Evolutionary conservation across 2,113 vertebrate species (phyloP).

Genomic region (Kobus ellipsiprymnus): DNA sequence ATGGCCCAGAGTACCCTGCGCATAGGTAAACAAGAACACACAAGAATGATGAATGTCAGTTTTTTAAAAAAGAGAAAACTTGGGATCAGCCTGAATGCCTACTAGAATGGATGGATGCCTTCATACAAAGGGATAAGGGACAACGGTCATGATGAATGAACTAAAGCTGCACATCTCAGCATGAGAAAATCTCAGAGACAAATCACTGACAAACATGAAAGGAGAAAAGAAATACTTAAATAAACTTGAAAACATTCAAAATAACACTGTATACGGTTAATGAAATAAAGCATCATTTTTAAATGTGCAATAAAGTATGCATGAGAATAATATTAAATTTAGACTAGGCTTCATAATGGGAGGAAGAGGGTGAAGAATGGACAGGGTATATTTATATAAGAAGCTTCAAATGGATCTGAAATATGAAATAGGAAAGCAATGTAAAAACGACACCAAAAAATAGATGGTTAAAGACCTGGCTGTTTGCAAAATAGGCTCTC

Average conservation of each 20-base stretch:
- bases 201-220: not conserved
- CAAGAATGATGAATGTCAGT: not conserved
- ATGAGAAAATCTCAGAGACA: not conserved
- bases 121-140: not conserved
- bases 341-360: not conserved
- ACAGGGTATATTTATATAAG: not conserved
- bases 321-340: not conserved
- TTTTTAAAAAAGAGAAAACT: not conserved
- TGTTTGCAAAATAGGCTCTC: not conserved
- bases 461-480: not conserved
- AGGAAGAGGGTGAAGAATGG: not conserved
- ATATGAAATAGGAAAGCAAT: not conserved
- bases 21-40: not conserved
- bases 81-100: not conserved
- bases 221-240: not conserved
- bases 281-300: not conserved
- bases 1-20: not conserved
- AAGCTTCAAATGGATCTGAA: not conserved
- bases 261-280: not conserved
- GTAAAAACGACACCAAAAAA: not conserved
- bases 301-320: not conserved
- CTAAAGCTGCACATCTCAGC: not conserved
- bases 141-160: not conserved
- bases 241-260: not conserved
- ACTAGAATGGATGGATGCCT: not conserved